Evolutionary conservation across 2,797 vertebrate species (phyloP), one percentile per base, ranked within the genome.

Genomic region (Euphonia xanthogaster): DNA sequence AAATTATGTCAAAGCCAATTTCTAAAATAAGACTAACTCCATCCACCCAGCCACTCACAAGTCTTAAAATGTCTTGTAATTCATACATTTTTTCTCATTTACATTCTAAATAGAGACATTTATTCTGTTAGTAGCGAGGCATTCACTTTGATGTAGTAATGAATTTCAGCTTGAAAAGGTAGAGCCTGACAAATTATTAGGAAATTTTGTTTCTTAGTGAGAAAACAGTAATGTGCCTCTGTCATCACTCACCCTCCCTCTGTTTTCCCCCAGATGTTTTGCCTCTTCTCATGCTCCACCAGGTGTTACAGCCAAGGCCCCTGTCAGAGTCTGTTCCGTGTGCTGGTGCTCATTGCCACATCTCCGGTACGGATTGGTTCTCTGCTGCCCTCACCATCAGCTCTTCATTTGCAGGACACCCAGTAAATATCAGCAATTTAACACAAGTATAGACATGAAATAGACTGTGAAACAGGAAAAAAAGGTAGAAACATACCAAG

Each of bases 101-200:
- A n/a, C 80, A 70, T 87, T 87, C 72, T 71, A 83, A 93, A 73
- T 42, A 77, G 81, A 91, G 71, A 62, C 54, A 65, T 83, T 61
- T 47, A 39, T 37, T 61, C 58, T 78, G 14, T 72, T 93, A 28
- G 66, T 44, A 81, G 33, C 30, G 27, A 86, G 47, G 55, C 67
- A 40, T 60, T 85, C 18, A 6, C 88, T 90, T 93, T 84, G 79
- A 79, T 67, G 31, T 45, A 73, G 62, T 70, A 77, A 90, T 78
- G 67, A 81, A 70, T 92, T 94, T 73, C 70, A 60, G n/a, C n/a
- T 75, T 76, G 77, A 63, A 84, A 94, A 94, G 40, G 8, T 31
- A 62, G 9, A 84, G 51, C 53, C 70, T 88, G 88, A 86, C 39
- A 75, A 88, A 81, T 57, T 25, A 47, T 22, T 77, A 65, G 17